Evolutionary conservation across 2,113 vertebrate genomes (phyloP).

Genomic region (Psammodynastes pulverulentus): DNA sequence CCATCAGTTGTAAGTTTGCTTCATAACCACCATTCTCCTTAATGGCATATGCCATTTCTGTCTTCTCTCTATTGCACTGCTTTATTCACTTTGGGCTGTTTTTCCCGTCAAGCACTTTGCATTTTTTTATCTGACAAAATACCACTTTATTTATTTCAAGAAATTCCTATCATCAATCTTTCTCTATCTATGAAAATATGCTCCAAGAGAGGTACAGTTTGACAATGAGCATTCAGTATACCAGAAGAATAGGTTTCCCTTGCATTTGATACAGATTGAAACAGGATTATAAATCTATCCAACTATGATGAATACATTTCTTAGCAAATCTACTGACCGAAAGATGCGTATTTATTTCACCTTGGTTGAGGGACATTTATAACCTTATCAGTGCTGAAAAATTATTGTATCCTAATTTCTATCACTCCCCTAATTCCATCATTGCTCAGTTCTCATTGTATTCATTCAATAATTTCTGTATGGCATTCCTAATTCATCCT

Average conservation of each 20-base stretch:
- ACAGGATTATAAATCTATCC: neutral
- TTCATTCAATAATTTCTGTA: constrained; percentile 39
- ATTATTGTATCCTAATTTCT: neutral
- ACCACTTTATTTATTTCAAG: neutral
- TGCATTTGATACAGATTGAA: neutral
- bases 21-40: neutral
- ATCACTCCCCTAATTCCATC: neutral
- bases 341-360: neutral
- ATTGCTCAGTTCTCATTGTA: constrained; percentile 37
- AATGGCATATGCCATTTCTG: neutral
- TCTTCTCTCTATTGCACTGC: neutral
- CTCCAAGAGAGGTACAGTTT: neutral
- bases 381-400: neutral
- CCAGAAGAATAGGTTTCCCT: neutral
- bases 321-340: neutral
- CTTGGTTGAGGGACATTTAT: neutral
- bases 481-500: constrained; percentile 27
- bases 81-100: neutral
- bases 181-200: neutral
- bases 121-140: neutral
- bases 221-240: too few species aligned
- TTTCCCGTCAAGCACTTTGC: neutral
- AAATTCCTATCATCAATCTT: neutral
- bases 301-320: neutral
- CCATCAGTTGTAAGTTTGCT: neutral